phyloP scores from a whole-genome alignment of 2,113 vertebrate genomes.

The Melanotaenia duboulayi region DNA sequence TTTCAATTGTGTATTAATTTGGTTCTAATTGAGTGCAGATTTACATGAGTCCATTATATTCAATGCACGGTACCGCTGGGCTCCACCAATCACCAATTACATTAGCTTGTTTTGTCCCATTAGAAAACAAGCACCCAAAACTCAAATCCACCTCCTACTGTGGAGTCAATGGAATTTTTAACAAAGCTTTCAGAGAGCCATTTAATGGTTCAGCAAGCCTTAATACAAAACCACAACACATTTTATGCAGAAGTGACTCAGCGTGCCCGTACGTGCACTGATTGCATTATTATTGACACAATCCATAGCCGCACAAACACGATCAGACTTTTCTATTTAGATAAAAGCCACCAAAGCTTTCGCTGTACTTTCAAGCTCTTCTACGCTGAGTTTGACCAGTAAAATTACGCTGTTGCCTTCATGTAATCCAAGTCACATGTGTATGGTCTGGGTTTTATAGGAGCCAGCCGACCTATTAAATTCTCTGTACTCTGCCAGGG shows the following conservation, averaged over 20 bases:
- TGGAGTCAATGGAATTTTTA: conserved; percentile 66
- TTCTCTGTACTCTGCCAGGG: conserved; percentile 68
- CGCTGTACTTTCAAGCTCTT: too few relatives aligned
- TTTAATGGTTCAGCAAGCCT: conserved; percentile 72
- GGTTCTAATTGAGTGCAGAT: conserved; percentile 61
- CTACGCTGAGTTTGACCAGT: not conserved
- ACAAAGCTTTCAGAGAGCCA: conserved; percentile 71
- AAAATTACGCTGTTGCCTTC: conserved; percentile 25
- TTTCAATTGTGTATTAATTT: conserved; percentile 48
- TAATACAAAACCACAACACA: conserved; percentile 65
- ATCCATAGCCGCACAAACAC: conserved; percentile 19
- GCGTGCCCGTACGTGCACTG: not conserved
- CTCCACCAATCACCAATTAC: conserved; percentile 69
- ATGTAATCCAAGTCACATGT: conserved; percentile 60
- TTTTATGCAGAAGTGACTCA: conserved; percentile 38
- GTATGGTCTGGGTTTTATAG: conserved; percentile 70
- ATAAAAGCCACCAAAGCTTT: conserved; percentile 7
- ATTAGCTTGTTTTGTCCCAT: conserved; percentile 67
- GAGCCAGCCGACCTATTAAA: conserved; percentile 75
- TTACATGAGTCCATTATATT: conserved; percentile 62
- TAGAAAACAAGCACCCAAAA: conserved; percentile 56
- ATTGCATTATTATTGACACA: conserved; percentile 11
- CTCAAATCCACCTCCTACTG: conserved; percentile 60
- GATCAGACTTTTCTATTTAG: not conserved
- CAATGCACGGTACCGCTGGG: conserved; percentile 49